A percentile compares a stretch with the other conserved stretches of the same genome.
Evolutionary conservation across 2,797 vertebrate species (phyloP).

Genomic region (Microchirus variegatus): DNA sequence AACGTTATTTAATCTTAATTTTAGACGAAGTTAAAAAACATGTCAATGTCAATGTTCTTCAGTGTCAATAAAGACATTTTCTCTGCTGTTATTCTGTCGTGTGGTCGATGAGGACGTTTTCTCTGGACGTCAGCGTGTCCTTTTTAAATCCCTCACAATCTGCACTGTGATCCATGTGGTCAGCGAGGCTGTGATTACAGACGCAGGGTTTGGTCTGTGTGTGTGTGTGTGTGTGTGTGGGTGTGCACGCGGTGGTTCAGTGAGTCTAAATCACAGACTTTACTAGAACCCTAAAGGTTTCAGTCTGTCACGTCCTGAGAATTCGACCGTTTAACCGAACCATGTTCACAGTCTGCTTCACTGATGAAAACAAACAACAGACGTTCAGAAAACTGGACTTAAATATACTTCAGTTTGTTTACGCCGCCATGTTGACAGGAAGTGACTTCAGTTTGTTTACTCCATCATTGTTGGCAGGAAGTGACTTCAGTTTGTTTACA

Average conservation of each 20-base stretch:
- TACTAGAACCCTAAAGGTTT: no score
- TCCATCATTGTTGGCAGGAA: fast-evolving
- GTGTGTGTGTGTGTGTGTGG: conserved; percentile 6
- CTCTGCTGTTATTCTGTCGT: conserved; percentile 1
- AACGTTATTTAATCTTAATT: no score
- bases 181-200: conserved; percentile 48
- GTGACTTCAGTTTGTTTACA: no score
- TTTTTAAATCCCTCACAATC: conserved; percentile 19
- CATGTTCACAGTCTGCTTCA: no score
- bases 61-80: neutral
- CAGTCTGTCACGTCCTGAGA: neutral
- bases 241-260: conserved; percentile 27
- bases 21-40: no score
- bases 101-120: neutral
- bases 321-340: neutral
- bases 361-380: neutral
- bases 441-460: no score
- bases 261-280: conserved; percentile 41
- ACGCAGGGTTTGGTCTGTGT: conserved; percentile 23
- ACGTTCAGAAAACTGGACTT: no score
- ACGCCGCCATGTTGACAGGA: no score
- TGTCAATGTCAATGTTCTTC: neutral
- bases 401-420: no score
- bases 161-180: conserved; percentile 1
- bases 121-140: conserved; percentile 2